These are phyloP conservation scores for Nomada flava DNA, from an alignment of 2,888 invertebrate species.

Conservation along the genomic window DNA sequence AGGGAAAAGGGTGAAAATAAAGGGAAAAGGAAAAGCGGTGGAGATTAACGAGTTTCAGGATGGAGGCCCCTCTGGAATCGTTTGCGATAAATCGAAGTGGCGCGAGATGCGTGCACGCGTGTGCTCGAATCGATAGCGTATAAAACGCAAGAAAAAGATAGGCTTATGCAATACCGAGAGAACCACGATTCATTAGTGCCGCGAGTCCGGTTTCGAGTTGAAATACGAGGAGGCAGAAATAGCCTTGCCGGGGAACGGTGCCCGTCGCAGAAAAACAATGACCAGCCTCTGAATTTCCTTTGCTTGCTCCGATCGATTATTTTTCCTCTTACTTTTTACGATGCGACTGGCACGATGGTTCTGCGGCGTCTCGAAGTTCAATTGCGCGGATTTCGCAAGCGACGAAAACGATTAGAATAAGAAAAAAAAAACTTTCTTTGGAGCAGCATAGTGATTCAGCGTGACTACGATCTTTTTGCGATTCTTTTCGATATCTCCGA, in stretches of 20 bases:
- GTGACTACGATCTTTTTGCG: too few relatives aligned
- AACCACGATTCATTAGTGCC: constrained; percentile 55
- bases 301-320: constrained; percentile 20
- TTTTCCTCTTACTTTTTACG: constrained; percentile 8
- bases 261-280: constrained; percentile 55
- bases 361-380: too few relatives aligned
- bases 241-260: constrained; percentile 54
- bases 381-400: too few relatives aligned
- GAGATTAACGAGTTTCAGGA: not conserved
- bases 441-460: too few relatives aligned
- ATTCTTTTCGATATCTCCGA: too few relatives aligned
- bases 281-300: constrained; percentile 46
- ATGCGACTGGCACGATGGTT: not conserved
- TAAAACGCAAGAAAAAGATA: constrained; percentile 38
- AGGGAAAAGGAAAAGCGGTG: not conserved
- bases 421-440: too few relatives aligned
- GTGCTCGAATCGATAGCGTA: constrained; percentile 20
- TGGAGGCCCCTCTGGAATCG: not conserved
- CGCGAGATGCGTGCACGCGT: constrained; percentile 1
- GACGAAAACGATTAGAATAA: too few relatives aligned
- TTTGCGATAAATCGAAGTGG: constrained; percentile 18
- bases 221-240: constrained; percentile 58
- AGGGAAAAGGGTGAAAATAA: too few relatives aligned
- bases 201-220: constrained; percentile 59
- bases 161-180: constrained; percentile 51